Conservation (phyloP, 2,113 vertebrate genomes). For the Phylloscopus whistleri region DNA sequence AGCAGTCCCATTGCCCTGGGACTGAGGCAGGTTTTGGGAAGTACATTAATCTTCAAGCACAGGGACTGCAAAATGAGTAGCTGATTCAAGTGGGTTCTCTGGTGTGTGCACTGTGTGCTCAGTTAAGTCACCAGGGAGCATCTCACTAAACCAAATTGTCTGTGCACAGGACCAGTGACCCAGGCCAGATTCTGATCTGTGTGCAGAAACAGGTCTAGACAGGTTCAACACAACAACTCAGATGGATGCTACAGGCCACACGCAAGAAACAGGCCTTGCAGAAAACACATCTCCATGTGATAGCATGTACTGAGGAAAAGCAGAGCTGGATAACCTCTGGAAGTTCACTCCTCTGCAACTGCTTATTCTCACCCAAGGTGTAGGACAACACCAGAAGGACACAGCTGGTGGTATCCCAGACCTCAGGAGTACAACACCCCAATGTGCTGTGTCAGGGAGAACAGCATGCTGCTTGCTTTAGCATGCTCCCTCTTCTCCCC, state of each 20-base stretch:
- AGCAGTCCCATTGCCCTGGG: not conserved
- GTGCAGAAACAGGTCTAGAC: not conserved
- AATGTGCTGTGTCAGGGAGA: accelerated
- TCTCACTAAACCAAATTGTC: not conserved
- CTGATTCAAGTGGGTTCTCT: not conserved
- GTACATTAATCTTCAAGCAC: not conserved
- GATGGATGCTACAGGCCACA: not conserved
- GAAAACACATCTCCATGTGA: not conserved
- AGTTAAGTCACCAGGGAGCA: not conserved
- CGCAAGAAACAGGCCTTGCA: not conserved
- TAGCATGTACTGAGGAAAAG: not conserved
- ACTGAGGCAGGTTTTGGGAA: not conserved
- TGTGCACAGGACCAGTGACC: not conserved
- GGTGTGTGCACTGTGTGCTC: not conserved
- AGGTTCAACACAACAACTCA: not conserved
- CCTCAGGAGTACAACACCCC: not conserved
- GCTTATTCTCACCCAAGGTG: not conserved
- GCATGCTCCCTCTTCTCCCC: not conserved
- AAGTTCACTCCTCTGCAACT: not conserved
- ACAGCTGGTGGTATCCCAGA: not conserved
- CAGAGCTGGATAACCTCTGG: not conserved
- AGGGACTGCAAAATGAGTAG: not conserved
- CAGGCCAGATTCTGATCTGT: not conserved
- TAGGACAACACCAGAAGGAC: not conserved
- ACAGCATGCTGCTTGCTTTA: not conserved